A percentile compares a stretch with the other conserved stretches of the same genome.
These are phyloP conservation scores for Digitonthophagus gazella DNA, from an alignment of 2,888 invertebrate genomes.

Conservation along the genomic window DNA sequence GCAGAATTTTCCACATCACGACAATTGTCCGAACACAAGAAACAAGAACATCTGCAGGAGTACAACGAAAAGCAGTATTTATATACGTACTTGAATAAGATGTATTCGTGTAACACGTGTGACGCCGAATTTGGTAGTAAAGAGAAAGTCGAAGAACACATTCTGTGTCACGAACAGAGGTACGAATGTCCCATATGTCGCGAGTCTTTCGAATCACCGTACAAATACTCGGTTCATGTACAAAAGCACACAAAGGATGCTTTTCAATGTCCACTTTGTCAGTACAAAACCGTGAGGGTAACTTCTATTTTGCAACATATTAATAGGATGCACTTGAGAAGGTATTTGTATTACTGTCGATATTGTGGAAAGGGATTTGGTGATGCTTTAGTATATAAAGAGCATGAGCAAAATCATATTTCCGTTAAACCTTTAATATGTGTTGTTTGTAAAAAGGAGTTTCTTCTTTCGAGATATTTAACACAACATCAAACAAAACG, in stretches of 20 bases:
- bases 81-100: slow-evolving; percentile 33
- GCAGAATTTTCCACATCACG: slow-evolving; percentile 5
- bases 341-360: slow-evolving; percentile 51
- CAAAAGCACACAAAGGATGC: slow-evolving; percentile 36
- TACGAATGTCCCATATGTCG: slow-evolving; percentile 25
- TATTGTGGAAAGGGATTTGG: slow-evolving; percentile 54
- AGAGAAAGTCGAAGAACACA: slow-evolving; percentile 40
- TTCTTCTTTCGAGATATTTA: slow-evolving; percentile 43
- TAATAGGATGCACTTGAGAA: slow-evolving; percentile 56
- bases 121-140: slow-evolving; percentile 38
- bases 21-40: slow-evolving; percentile 38
- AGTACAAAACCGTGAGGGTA: slow-evolving; percentile 37
- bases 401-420: slow-evolving; percentile 51
- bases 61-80: slow-evolving; percentile 26
- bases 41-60: slow-evolving; percentile 24
- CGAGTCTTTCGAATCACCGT: slow-evolving; percentile 40
- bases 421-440: slow-evolving; percentile 51
- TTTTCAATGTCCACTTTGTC: slow-evolving; percentile 41
- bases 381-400: slow-evolving; percentile 49
- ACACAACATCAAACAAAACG: slow-evolving; percentile 41
- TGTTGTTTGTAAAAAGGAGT: slow-evolving; percentile 50
- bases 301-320: slow-evolving; percentile 53
- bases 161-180: slow-evolving; percentile 35
- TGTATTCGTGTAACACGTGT: slow-evolving; percentile 40
- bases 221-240: slow-evolving; percentile 43